phyloP scores from a whole-genome alignment of 2,888 invertebrate species.

The Conus canariensis region DNA sequence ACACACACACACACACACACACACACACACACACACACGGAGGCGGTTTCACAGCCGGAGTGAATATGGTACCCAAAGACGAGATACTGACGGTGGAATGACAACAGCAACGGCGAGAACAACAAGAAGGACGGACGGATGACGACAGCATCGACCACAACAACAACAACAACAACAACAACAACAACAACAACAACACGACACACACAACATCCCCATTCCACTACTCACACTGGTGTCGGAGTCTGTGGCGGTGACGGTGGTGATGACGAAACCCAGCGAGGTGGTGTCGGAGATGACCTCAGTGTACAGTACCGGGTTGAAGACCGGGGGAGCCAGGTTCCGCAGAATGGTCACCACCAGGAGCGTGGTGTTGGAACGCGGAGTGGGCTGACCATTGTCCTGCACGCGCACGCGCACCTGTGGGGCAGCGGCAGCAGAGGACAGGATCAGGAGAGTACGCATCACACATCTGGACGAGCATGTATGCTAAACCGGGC shows the following conservation, averaged over 20 bases:
- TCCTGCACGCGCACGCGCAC: conserved; percentile 64
- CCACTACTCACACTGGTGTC: conserved; percentile 52
- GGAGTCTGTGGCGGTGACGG: conserved; percentile 58
- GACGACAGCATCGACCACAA: too few relatives aligned
- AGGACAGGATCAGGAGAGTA: neutral
- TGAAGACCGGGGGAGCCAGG: conserved; percentile 65
- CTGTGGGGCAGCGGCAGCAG: conserved; percentile 8
- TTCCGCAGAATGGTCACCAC: conserved; percentile 67
- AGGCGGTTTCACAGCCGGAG: neutral
- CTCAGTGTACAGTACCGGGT: conserved; percentile 53
- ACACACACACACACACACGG: too few relatives aligned
- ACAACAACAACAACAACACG: too few relatives aligned
- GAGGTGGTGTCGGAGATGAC: conserved; percentile 59
- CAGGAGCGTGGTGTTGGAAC: conserved; percentile 62
- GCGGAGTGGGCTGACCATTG: conserved; percentile 59
- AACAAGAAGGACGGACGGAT: too few relatives aligned
- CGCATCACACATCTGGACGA: too few relatives aligned
- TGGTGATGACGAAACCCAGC: conserved; percentile 53
- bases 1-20: neutral
- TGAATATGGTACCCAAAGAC: too few relatives aligned
- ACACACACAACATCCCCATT: too few relatives aligned
- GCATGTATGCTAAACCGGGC: neutral
- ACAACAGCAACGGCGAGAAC: too few relatives aligned
- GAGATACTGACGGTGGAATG: too few relatives aligned
- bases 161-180: too few relatives aligned